Base-by-base conservation (phyloP, 2,113 vertebrate genomes). In the Mustela lutreola region DNA sequence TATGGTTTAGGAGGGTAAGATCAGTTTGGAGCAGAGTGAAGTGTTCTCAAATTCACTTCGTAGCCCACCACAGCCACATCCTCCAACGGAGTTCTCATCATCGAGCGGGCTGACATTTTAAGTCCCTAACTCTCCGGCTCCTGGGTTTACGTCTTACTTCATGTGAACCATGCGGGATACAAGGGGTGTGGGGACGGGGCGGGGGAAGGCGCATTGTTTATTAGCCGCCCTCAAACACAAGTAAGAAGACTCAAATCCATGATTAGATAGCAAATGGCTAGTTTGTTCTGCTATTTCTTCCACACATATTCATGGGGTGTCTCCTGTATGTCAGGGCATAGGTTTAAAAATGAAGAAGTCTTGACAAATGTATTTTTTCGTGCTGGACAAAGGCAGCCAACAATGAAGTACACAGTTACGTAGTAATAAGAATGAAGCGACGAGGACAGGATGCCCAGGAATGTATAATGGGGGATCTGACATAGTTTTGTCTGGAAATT, bases 101-200 rank as follows among this genome's bases (percentile, higher is more conserved):
- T 82, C 70, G 62, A 71, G 60, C 81, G 96, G 78, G 82, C 53
- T 78, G 73, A 63, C 10, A 33, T 89, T 65, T 94, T 73, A 56
- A 16, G 28, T 82, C 67, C 89, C 45, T 11, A 56, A 28, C 11
- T 36, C 16, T 11, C 76, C 62, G 71, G 70, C 71, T 85, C 36
- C 70, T 84, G 24, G 62, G 45, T 81, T n/a, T 80, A 50, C 21
- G 18, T 95, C 39, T 91, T 76, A 60, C 39, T 78, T 62, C 56
- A 36, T 39, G 89, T 85, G 84, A 81, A 42, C 33, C 33, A 36
- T 73, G 31, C 1, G 36, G 31, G 16, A 39, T 70, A 4, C 4
- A 85, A 91, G 53, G 33, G 6, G 76, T 79, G 76, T 19, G 48
- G 8, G 45, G 8, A 28, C 24, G 58, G 7, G 9, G 33, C 5